Evolutionary conservation across 2,888 invertebrate genomes (phyloP), one percentile per base, ranked within the genome.

Genomic region (Microplitis deprimator): DNA sequence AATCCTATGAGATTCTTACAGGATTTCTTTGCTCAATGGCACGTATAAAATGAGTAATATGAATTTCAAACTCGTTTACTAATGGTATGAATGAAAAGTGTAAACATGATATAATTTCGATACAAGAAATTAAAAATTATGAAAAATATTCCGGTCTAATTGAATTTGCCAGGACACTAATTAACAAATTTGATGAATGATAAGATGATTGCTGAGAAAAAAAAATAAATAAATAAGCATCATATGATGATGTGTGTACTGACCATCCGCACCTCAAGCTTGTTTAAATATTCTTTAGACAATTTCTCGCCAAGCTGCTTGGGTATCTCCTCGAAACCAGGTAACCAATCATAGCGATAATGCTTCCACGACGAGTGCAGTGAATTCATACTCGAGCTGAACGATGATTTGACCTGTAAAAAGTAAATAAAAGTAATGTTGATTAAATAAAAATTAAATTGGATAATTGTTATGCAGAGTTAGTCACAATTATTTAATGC

Each of bases 301-400:
- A 91, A 84, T 6, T 84, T 81, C 81, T 91, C 91, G 29, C 90
- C 90, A 20, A 92, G 85, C 65, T 88, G 86, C 85, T 92, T 92
- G 5, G 91, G 91, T 79, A 92, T 90, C 79, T 91, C 86, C 6
- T 88, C 83, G 20, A 81, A 84, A 13, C 87, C 87, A 8, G 92
- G 92, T 76, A 93, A 88, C 92, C 92, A 93, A 68, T 91, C 89
- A 83, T 91, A 92, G 62, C 89, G 90, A 59, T 86, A 83, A 76
- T 87, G 85, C 79, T 89, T 90, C 89, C 91, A 92, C 78, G 87
- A 85, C 61, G 89, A 86, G 79, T 91, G 90, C 75, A 91, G 84
- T 77, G 89, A 87, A 40, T 85, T 81, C 77, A 89, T 90, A 78
- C 90, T 88, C 78, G 85, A 87, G 77, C 89, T 89, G 86, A 91